A percentile compares a stretch with the other conserved stretches of the same genome.
Evolutionary conservation across 2,113 vertebrate genomes (phyloP).

Genomic region (Phrynosoma blainvillii): DNA sequence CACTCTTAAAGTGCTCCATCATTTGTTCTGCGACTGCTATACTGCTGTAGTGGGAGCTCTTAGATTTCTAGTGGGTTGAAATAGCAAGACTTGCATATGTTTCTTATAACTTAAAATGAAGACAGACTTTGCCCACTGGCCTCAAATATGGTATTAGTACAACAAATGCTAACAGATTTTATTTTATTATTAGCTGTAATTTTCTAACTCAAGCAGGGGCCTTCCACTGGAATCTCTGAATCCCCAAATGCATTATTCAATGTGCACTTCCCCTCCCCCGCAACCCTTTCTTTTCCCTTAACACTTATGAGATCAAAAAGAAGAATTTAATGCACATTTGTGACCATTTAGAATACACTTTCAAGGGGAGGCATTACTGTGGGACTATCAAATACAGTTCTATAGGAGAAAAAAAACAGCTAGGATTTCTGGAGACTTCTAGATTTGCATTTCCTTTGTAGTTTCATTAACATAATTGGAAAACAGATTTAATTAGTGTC

Average conservation of each 20-base stretch:
- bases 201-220: conserved; percentile 35
- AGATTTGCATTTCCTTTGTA: conserved; percentile 76
- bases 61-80: conserved; percentile 69
- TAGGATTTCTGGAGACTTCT: conserved; percentile 69
- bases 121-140: conserved; percentile 58
- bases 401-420: conserved; percentile 36
- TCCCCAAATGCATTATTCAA: conserved; percentile 39
- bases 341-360: conserved; percentile 65
- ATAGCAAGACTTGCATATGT: conserved; percentile 62
- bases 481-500: conserved; percentile 72
- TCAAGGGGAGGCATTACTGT: conserved; percentile 46
- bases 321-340: conserved; percentile 70
- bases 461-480: conserved; percentile 72
- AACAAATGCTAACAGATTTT: conserved; percentile 37
- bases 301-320: conserved; percentile 70
- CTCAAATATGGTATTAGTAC: conserved; percentile 35
- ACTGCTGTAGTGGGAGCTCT: conserved; percentile 74
- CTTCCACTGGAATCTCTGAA: conserved; percentile 40
- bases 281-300: conserved; percentile 50
- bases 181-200: conserved; percentile 42
- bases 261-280: conserved; percentile 24
- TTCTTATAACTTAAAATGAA: conserved; percentile 68
- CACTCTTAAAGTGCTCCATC: conserved; percentile 66
- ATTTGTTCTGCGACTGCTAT: conserved; percentile 69
- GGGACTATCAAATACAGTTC: conserved; percentile 64